phyloP scores from a whole-genome alignment of 2,113 vertebrate genomes.

The Bubalus kerabau region DNA sequence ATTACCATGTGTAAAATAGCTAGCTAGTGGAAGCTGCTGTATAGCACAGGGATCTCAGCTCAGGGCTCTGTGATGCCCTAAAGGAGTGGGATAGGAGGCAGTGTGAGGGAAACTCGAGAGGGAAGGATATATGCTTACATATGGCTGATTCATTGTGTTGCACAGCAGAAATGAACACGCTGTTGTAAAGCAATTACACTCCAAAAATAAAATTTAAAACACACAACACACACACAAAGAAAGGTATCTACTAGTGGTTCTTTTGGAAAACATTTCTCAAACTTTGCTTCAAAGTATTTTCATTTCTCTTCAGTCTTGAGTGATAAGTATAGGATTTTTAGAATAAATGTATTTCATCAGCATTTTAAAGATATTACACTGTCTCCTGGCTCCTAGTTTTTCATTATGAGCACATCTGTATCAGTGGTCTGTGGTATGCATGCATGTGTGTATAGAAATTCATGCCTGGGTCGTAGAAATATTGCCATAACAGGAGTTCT shows the following conservation, averaged over 20 bases:
- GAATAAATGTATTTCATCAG: not conserved
- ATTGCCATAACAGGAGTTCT: not conserved
- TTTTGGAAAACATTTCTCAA: not conserved
- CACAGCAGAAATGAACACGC: not conserved
- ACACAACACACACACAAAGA: not conserved
- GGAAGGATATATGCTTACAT: not conserved
- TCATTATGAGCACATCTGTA: not conserved
- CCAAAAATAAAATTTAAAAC: not conserved
- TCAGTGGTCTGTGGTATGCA: not conserved
- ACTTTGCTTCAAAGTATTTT: not conserved
- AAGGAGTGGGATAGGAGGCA: not conserved
- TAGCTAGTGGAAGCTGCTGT: not conserved
- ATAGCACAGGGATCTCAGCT: not conserved
- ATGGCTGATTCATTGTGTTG: not conserved
- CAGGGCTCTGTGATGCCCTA: not conserved
- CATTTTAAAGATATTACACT: not conserved
- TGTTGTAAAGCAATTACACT: not conserved
- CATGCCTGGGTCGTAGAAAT: not conserved
- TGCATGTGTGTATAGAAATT: not conserved
- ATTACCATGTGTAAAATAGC: not conserved
- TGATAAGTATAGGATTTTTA: not conserved
- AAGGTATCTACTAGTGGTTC: not conserved
- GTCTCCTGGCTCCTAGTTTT: not conserved
- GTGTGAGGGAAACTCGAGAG: not conserved
- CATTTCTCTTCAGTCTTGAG: not conserved